phyloP scores from a whole-genome alignment of 2,113 vertebrate genomes.

The Tyrannus savana region DNA sequence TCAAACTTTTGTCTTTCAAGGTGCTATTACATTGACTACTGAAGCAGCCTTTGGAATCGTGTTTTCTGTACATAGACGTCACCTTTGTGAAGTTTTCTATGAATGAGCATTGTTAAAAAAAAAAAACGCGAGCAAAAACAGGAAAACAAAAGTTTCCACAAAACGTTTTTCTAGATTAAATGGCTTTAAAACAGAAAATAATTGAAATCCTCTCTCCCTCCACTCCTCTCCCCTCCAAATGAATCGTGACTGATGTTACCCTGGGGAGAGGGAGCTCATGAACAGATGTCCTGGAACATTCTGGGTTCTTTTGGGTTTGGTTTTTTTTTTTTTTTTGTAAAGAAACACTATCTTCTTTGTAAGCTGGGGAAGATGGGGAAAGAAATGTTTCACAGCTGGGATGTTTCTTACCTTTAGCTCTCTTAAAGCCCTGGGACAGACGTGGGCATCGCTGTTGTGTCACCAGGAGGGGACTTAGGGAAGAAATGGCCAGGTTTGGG shows the following conservation, averaged over 20 bases:
- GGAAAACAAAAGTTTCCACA: slow-evolving; percentile 23
- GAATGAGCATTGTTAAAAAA: slow-evolving; percentile 71
- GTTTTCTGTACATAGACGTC: slow-evolving; percentile 71
- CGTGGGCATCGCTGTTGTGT: neutral
- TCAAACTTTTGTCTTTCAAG: slow-evolving; percentile 74
- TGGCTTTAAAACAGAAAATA: slow-evolving; percentile 72
- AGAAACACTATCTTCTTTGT: neutral
- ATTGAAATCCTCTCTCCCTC: neutral
- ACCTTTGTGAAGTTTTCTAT: slow-evolving; percentile 78
- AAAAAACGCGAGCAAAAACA: slow-evolving; percentile 30
- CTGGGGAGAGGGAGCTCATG: neutral
- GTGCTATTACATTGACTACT: slow-evolving; percentile 85
- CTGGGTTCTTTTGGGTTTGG: neutral
- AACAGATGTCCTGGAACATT: slow-evolving; percentile 20
- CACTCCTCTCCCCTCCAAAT: neutral
- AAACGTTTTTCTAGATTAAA: slow-evolving; percentile 69
- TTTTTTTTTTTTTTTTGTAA: slow-evolving; percentile 4
- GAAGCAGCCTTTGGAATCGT: slow-evolving; percentile 71
- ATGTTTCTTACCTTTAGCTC: neutral
- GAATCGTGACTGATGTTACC: neutral
- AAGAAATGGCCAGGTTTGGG: neutral
- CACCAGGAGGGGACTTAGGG: neutral
- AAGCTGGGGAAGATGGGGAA: slow-evolving; percentile 10
- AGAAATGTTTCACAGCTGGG: neutral
- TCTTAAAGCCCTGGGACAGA: neutral